Evolutionary conservation across 92 coral and sea anemone species (phyloP).

Genomic region (Isaurus tuberculatus): DNA sequence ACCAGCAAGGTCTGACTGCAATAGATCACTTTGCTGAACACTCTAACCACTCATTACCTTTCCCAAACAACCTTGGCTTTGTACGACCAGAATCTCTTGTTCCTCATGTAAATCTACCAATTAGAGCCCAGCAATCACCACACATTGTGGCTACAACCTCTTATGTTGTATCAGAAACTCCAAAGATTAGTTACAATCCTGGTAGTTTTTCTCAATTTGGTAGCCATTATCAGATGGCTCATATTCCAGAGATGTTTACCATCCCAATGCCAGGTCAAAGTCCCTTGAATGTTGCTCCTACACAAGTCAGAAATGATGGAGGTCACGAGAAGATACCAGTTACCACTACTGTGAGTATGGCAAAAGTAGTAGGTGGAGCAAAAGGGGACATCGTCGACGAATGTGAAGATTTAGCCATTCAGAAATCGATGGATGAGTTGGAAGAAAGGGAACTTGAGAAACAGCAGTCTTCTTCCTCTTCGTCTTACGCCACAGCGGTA

Average conservation of each 20-base stretch:
- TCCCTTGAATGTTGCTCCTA: neutral
- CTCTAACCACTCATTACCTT: constrained; percentile 5
- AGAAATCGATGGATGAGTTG: constrained; percentile 70
- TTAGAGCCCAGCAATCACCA: neutral
- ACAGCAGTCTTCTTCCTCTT: constrained; percentile 55
- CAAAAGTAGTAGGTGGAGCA: constrained; percentile 13
- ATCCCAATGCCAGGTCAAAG: neutral
- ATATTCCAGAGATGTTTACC: neutral
- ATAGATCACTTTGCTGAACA: constrained; percentile 39
- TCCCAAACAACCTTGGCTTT: neutral
- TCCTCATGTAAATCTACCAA: neutral
- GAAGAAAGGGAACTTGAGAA: constrained; percentile 68
- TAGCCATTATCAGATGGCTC: constrained; percentile 21
- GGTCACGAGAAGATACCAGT: constrained; percentile 3
- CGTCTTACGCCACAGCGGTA: constrained; percentile 90
- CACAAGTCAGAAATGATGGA: neutral
- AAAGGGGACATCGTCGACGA: constrained; percentile 80
- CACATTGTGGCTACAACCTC: neutral
- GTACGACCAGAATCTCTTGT: neutral
- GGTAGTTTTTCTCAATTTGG: neutral
- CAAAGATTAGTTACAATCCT: constrained; percentile 1
- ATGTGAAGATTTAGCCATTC: constrained; percentile 81
- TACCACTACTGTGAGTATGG: neutral
- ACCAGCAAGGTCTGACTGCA: constrained; percentile 22
- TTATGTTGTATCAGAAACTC: constrained; percentile 4